A percentile compares a stretch with the other conserved stretches of the same genome.
phyloP scores from a whole-genome alignment of 2,113 vertebrate species.

The Microtus oregoni region DNA sequence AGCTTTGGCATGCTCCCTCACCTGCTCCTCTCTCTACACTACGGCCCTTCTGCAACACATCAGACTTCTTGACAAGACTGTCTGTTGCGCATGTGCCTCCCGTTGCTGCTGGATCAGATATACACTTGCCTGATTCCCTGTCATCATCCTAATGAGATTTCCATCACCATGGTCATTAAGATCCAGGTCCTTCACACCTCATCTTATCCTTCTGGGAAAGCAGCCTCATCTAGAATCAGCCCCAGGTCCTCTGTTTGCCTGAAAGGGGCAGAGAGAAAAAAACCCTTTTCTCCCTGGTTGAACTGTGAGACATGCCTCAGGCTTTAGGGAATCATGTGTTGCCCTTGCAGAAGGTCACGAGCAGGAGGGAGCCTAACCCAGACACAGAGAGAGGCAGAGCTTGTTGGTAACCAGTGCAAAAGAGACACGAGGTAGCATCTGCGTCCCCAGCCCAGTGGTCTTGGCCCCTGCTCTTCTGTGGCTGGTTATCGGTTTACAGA shows the following conservation, averaged over 20 bases:
- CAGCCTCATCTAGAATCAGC: neutral
- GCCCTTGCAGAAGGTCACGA: rapidly evolving
- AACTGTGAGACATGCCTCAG: too few relatives aligned
- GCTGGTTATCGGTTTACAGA: neutral
- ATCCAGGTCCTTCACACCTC: rapidly evolving
- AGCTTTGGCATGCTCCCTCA: neutral
- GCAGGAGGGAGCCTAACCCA: neutral
- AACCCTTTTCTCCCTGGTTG: neutral
- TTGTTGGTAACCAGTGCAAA: rapidly evolving
- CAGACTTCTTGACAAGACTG: too few relatives aligned
- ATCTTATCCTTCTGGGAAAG: neutral
- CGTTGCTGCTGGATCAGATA: rapidly evolving
- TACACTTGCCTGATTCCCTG: rapidly evolving
- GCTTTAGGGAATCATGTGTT: neutral
- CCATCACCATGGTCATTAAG: too few relatives aligned
- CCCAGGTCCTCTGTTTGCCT: rapidly evolving
- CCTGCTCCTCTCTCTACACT: neutral
- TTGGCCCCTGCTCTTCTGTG: neutral
- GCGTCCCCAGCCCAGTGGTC: neutral
- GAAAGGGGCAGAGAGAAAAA: too few relatives aligned
- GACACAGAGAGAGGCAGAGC: neutral
- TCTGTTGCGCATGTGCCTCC: neutral
- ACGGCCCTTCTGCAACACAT: neutral
- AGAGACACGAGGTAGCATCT: too few relatives aligned
- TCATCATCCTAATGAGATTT: rapidly evolving